Evolutionary conservation across 1,140 invertebrate genomes (phyloP).

Genomic region (Pachypsylla venusta): DNA sequence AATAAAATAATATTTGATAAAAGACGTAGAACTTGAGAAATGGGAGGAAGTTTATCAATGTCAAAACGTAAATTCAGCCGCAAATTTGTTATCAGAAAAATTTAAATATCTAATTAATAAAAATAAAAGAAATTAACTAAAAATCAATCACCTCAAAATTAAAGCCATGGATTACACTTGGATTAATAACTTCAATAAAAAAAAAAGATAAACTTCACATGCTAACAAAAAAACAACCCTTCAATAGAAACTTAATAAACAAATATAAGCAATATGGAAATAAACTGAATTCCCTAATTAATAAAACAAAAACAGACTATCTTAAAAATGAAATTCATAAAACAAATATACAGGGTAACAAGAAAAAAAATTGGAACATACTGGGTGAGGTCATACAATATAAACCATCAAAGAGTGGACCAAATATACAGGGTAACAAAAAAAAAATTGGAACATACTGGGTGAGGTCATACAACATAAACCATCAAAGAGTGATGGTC

Average conservation of each 20-base stretch:
- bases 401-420: background rate
- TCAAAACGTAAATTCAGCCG: background rate
- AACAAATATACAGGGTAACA: background rate
- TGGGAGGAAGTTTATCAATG: background rate
- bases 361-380: background rate
- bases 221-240: background rate
- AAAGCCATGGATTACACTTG: background rate
- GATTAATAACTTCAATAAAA: background rate
- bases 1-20: background rate
- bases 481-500: background rate
- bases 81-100: background rate
- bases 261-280: slow-evolving; percentile 5
- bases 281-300: background rate
- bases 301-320: background rate
- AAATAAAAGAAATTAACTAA: background rate
- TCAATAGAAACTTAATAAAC: background rate
- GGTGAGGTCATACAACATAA: slow-evolving; percentile 3
- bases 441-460: background rate
- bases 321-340: slow-evolving; percentile 6
- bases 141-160: background rate
- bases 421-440: too few species aligned
- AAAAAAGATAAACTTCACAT: background rate
- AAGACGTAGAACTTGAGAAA: background rate
- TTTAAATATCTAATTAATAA: background rate
- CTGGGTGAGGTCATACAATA: slow-evolving; percentile 1